Evolutionary conservation across 2,113 vertebrate species (phyloP).

Genomic region (Corvus hawaiiensis): DNA sequence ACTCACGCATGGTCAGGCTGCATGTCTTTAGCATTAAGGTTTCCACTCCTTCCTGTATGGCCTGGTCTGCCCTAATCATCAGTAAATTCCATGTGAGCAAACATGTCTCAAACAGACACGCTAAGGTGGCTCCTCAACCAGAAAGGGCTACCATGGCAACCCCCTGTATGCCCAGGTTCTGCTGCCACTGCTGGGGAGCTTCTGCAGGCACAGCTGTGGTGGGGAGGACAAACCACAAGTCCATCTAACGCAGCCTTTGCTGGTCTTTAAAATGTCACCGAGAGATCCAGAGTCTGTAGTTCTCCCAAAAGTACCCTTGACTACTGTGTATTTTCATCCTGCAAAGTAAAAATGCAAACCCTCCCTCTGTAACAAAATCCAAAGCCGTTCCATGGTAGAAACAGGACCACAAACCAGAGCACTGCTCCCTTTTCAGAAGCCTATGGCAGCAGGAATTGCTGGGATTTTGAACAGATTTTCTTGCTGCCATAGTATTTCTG

Average conservation of each 20-base stretch:
- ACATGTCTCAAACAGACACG: neutral
- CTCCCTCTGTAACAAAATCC: neutral
- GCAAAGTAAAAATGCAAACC: neutral
- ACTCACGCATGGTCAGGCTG: neutral
- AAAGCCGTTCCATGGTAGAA: neutral
- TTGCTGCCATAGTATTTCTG: neutral
- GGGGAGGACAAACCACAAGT: neutral
- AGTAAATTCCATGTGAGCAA: neutral
- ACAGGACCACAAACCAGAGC: neutral
- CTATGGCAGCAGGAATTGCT: neutral
- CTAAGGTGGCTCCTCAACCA: neutral
- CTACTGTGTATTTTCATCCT: neutral
- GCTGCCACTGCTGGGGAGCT: neutral
- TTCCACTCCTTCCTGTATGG: neutral
- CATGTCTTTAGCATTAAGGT: neutral
- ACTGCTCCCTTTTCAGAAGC: neutral
- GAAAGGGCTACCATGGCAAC: neutral
- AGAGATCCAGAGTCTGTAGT: neutral
- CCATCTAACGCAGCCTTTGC: neutral
- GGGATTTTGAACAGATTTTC: neutral
- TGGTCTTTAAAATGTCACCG: neutral
- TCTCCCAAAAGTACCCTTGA: neutral
- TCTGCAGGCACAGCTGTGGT: neutral
- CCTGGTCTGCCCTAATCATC: neutral
- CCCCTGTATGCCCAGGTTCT: neutral